Evolutionary conservation across 2,888 invertebrate species (phyloP).

Genomic region (Synanthedon tipuliformis): DNA sequence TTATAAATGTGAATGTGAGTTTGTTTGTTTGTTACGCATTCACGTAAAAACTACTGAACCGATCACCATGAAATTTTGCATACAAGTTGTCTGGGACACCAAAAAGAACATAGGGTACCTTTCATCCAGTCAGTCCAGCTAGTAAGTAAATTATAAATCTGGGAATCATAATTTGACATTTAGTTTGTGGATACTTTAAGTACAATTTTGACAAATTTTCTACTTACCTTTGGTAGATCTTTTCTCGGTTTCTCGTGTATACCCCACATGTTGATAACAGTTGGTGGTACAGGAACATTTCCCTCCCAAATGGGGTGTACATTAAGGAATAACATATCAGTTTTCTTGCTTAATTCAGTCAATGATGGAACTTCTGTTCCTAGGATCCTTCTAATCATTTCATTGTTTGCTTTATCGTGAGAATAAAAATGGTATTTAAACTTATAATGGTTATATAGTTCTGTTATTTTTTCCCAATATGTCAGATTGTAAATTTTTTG

Average conservation of each 20-base stretch:
- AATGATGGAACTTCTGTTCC: slow-evolving; percentile 11
- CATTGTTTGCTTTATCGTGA: not conserved
- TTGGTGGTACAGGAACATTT: slow-evolving; percentile 38
- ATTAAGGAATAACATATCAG: slow-evolving; percentile 44
- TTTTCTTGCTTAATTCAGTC: slow-evolving; percentile 15
- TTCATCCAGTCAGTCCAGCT: no score
- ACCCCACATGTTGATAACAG: slow-evolving; percentile 39
- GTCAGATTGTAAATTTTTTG: slow-evolving; percentile 1
- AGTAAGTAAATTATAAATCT: no score
- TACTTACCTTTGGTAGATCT: slow-evolving; percentile 36
- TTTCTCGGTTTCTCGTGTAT: slow-evolving; percentile 31
- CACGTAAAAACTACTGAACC: no score
- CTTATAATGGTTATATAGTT: slow-evolving; percentile 5
- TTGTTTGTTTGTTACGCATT: no score
- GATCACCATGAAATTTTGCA: no score
- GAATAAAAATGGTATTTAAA: not conserved
- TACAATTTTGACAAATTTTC: not conserved
- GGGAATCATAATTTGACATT: not conserved
- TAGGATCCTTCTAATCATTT: slow-evolving; percentile 3
- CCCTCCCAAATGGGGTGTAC: slow-evolving; percentile 32
- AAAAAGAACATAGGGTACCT: no score
- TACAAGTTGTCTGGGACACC: no score
- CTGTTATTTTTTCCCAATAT: slow-evolving; percentile 11
- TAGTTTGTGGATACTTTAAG: not conserved
- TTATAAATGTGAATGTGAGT: no score